Percentiles rank a stretch among this genome's conserved stretches.
These are phyloP conservation scores for Helleia helle DNA, from an alignment of 2,888 invertebrate genomes.

Conservation along the genomic window DNA sequence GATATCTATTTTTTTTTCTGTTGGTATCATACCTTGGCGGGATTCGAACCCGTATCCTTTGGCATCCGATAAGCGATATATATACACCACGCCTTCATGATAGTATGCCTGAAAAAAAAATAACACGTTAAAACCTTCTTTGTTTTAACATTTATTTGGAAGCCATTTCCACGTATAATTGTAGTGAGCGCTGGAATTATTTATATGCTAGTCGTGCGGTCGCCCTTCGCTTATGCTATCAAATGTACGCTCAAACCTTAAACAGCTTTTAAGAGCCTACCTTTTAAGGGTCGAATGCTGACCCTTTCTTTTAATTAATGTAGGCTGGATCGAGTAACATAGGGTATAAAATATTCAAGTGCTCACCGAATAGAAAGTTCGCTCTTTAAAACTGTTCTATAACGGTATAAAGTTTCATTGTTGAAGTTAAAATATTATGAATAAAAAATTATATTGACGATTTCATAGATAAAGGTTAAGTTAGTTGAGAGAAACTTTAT, in stretches of 20 bases:
- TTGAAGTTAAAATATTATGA: not conserved
- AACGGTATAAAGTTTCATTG: not conserved
- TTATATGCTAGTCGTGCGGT: constrained; percentile 18
- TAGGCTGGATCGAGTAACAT: constrained; percentile 20
- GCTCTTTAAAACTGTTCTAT: not conserved
- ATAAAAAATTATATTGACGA: no score
- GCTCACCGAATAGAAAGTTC: not conserved
- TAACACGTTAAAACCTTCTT: no score
- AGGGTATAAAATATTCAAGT: constrained; percentile 23
- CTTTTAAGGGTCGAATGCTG: constrained; percentile 20
- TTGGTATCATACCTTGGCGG: no score
- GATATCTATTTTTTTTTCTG: no score
- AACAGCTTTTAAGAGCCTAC: constrained; percentile 23
- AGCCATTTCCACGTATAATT: not conserved
- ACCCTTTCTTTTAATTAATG: constrained; percentile 27
- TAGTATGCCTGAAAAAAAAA: no score
- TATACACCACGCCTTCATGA: no score
- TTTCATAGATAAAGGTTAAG: no score
- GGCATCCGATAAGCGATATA: no score
- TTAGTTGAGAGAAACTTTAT: no score
- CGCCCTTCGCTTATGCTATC: constrained; percentile 16
- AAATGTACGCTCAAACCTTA: constrained; percentile 22
- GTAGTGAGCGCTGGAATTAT: constrained; percentile 10
- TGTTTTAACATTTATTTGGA: no score
- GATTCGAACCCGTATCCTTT: no score